These are phyloP conservation scores for Paraescarpia echinospica DNA, from an alignment of 1,140 invertebrate species.

Conservation along the genomic window DNA sequence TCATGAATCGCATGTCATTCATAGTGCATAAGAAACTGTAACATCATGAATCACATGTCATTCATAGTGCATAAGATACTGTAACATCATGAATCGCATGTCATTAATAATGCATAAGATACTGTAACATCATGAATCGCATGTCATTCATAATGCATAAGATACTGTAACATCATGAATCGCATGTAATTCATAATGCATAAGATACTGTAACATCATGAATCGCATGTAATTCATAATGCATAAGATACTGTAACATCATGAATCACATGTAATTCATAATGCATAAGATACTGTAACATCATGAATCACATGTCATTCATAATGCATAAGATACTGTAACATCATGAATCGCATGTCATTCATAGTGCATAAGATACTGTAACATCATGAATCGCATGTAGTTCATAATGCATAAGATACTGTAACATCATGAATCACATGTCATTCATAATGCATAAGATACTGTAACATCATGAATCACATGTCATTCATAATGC, in stretches of 20 bases:
- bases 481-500: background rate
- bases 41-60: background rate
- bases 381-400: background rate
- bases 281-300: background rate
- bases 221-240: background rate
- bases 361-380: background rate
- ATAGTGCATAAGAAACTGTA: background rate
- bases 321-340: background rate
- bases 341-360: background rate
- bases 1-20: background rate
- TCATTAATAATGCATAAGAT: background rate
- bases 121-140: background rate
- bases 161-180: background rate
- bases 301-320: background rate
- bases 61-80: background rate
- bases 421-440: background rate
- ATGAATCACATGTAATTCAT: background rate
- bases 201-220: background rate
- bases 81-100: background rate
- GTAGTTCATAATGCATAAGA: background rate
- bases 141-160: background rate
- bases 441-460: background rate
- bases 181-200: background rate
- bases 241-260: background rate
- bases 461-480: background rate